Base-by-base conservation (phyloP, 2,888 invertebrate genomes). In the Hypsopygia costalis region DNA sequence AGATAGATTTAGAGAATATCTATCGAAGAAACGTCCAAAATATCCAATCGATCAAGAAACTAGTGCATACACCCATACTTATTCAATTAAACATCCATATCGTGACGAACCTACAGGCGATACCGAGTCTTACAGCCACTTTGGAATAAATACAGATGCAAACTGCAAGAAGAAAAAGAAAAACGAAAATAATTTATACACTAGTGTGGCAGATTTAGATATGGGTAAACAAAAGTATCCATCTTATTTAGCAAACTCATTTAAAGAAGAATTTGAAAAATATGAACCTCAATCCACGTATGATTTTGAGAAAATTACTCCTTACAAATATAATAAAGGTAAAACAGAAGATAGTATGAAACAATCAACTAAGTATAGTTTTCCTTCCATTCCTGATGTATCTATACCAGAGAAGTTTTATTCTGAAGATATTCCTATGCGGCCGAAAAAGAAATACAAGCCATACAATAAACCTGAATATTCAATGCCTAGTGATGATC, bases 121-220 rank as follows among this genome's bases (percentile, higher is more conserved):
- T 40, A 63, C 62, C 25, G 74, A 75, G 31, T 66, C 81, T 8
- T 46, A 77, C 79, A 25, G 25, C 56, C 81, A 83, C 57, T 62
- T 77, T 37, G 83, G 82, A 20, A 72, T 78, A 44, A 69, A 61
- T 51, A 71, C 67, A 44, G 82, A 86, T 48, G 78, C 81, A 21
- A 75, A 82, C 61, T 83, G 83, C 51, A 81, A 82, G 68, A 77
- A 69, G 6, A 85, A 83, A 64, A 69, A 74, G 40, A 80, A 74
- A 60, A 76, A 74, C 36, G 59, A 61, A 34, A 55, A 57, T 34
- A 66, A 67, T 55, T 58, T 62, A 41, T 77, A 76, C 56, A 60
- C 68, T 7, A 75, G 66, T 45, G 51, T 61, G 22, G 66, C 65
- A 27, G 80, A 81, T 35, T 52, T 62, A 44, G 77, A 82, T 54